phyloP scores from a whole-genome alignment of 2,888 invertebrate species.

The Lithosia quadra region DNA sequence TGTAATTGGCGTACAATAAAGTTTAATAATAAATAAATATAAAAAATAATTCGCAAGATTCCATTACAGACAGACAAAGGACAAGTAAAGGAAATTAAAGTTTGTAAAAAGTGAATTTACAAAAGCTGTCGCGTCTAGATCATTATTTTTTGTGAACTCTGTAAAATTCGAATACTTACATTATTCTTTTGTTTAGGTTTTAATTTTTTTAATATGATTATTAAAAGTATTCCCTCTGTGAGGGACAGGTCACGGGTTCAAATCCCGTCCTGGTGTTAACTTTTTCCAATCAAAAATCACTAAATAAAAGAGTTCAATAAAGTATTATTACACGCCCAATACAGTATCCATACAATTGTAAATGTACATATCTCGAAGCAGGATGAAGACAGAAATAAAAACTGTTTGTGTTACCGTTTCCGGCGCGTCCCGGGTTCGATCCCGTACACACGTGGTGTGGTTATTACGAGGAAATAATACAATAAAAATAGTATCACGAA shows the following conservation, averaged over 20 bases:
- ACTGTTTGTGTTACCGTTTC: constrained; percentile 85
- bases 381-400: constrained; percentile 85
- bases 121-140: neutral
- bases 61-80: no score
- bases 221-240: no score
- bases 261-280: no score
- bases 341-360: constrained; percentile 42
- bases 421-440: constrained; percentile 78
- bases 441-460: constrained; percentile 75
- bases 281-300: neutral
- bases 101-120: neutral
- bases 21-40: no score
- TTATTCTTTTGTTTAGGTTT: neutral
- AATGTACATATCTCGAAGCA: constrained; percentile 51
- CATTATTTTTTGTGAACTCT: constrained; percentile 5
- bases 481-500: constrained; percentile 79
- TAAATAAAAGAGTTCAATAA: constrained; percentile 42
- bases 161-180: neutral
- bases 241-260: no score
- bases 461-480: constrained; percentile 81
- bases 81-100: no score
- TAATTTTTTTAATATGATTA: no score
- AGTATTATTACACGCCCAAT: constrained; percentile 39
- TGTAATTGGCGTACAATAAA: no score
- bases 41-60: no score